Evolutionary conservation across 2,113 vertebrate species (phyloP), one percentile per base, ranked within the genome.

Genomic region (Gasterosteus nipponicus): DNA sequence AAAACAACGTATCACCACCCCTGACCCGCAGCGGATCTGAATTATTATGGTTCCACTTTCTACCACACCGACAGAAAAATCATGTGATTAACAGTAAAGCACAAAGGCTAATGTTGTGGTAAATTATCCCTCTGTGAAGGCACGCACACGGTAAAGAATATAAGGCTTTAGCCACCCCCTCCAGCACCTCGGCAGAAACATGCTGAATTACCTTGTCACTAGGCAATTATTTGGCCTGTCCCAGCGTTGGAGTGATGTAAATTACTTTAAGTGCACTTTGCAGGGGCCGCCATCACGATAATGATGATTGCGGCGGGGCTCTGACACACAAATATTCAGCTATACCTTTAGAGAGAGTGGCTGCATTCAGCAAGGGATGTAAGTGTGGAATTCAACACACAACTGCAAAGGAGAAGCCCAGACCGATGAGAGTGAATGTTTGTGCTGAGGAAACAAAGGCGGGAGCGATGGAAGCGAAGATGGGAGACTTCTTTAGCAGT

Each of bases 251-350:
- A 94, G 92, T 89, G 92, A 93, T 91, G 92, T 87, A 93, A 95
- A 94, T 94, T 90, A 94, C 93, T 94, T 93, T 93, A 94, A 95
- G 93, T 93, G 93, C 93, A 93, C 92, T 93, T 93, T 92, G 89
- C 89, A 61, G 83, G 85, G 92, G 89, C 85, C 72, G 75, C 90
- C 84, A 91, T 94, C 89, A 89, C 54, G 38, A 84, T 93, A 93
- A 94, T 92, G 92, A 93, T 92, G 91, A 93, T 92, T 90, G 86
- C 88, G 56, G 89, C 68, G 46, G 51, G 46, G 83, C 83, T 86
- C 70, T 85, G 89, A 90, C 89, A 84, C 82, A 87, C 83, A 88
- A 86, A 89, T 87, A 91, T 88, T 80, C 85, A 73, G 82, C 87
- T 87, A 84, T 89, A 91, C 82, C 84, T 87, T 88, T 59, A 80